These are phyloP conservation scores for Lepeophtheirus nordmannii DNA, from an alignment of 2,888 invertebrate species.

Conservation along the genomic window DNA sequence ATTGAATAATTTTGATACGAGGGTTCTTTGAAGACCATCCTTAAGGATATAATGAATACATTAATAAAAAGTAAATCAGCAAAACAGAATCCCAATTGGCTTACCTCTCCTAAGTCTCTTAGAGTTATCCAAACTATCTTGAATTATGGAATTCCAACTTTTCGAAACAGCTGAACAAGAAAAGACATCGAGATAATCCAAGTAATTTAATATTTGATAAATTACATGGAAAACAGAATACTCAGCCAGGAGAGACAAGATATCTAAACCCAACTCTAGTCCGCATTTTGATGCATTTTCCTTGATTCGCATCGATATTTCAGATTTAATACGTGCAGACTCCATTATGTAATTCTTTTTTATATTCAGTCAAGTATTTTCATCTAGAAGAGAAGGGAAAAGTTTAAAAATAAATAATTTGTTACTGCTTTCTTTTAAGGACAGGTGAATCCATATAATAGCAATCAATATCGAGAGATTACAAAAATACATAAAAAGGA, in stretches of 20 bases:
- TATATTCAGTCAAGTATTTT: neutral
- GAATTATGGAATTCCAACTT: neutral
- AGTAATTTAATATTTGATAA: neutral
- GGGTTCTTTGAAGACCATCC: constrained; percentile 6
- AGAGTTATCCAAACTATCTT: neutral
- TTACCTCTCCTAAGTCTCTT: neutral
- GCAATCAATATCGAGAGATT: neutral
- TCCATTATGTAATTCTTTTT: neutral
- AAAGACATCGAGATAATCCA: neutral
- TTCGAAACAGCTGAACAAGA: neutral
- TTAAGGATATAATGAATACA: neutral
- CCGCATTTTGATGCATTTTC: neutral
- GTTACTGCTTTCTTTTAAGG: neutral
- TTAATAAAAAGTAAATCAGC: neutral
- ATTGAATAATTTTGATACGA: neutral
- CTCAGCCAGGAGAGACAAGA: neutral
- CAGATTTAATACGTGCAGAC: neutral
- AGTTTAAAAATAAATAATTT: neutral
- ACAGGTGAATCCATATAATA: neutral
- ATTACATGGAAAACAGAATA: neutral
- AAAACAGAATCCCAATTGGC: neutral
- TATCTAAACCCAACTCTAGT: neutral
- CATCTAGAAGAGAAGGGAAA: neutral
- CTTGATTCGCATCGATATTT: neutral
- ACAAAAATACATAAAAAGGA: neutral